Conservation (phyloP, 2,888 invertebrate species). For the Eledona agricola region DNA sequence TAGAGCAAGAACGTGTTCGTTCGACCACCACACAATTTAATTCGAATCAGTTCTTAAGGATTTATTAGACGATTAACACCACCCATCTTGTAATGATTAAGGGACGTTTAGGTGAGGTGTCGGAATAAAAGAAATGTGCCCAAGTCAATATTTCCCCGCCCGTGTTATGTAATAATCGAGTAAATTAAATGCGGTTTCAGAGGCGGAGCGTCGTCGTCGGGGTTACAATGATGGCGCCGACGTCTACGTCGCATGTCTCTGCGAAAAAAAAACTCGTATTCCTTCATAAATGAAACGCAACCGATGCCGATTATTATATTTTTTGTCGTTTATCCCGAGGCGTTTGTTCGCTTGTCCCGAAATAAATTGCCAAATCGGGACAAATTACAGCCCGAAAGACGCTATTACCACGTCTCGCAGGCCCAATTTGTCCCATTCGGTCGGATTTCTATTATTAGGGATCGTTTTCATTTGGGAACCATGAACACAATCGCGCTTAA, state of each 20-base stretch:
- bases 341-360: slow-evolving; percentile 17
- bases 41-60: too few species aligned
- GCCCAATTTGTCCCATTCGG: slow-evolving; percentile 46
- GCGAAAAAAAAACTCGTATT: neutral
- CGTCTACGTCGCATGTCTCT: slow-evolving; percentile 28
- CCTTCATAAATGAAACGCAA: slow-evolving; percentile 1
- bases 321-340: slow-evolving; percentile 14
- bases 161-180: slow-evolving; percentile 31
- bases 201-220: slow-evolving; percentile 36
- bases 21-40: too few species aligned
- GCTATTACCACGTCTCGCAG: slow-evolving; percentile 34
- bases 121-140: slow-evolving; percentile 33
- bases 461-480: slow-evolving; percentile 44
- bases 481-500: slow-evolving; percentile 24
- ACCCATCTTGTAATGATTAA: too few species aligned
- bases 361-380: slow-evolving; percentile 49
- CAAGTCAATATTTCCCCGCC: slow-evolving; percentile 21
- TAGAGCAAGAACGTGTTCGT: too few species aligned
- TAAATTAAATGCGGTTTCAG: slow-evolving; percentile 35
- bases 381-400: slow-evolving; percentile 47
- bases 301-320: slow-evolving; percentile 18
- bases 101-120: slow-evolving; percentile 5
- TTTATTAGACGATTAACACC: too few species aligned
- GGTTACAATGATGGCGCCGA: slow-evolving; percentile 35
- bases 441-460: slow-evolving; percentile 50